Evolutionary conservation across 2,113 vertebrate species (phyloP), one percentile per base, ranked within the genome.

Genomic region (Uropsilus gracilis): DNA sequence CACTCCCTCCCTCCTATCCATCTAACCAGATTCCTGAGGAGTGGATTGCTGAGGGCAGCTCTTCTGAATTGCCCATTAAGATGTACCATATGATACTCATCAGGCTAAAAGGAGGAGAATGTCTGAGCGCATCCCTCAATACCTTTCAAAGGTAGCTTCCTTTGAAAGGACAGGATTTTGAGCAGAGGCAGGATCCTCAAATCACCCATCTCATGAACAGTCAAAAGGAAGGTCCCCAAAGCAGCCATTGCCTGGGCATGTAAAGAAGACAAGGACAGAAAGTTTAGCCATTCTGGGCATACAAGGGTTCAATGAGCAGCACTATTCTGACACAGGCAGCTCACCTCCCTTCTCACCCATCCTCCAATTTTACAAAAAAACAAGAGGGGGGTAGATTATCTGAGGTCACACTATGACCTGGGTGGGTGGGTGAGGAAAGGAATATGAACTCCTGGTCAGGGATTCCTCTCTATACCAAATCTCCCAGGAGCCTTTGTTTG

Each of bases 281-380:
- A 37, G n/a, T 77, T 57, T 44, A 18, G 10, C 42, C 18, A 26
- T 30, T 32, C 64, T 3, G 22, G n/a, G 5, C 2, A 17, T 0
- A 42, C 1, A 61, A 71, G 87, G 34, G 34, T 63, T 34, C 32
- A 4, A 34, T 24, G 69, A 26, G 66, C 14, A 32, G 44, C 2
- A 0, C 32, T 4, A 8, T 3, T 46, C 63, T n/a, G 37, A n/a
- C 11, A 13, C 9, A 30, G 3, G 2, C 12, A 66, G 18, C n/a
- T 46, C 22, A n/a, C 46, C 61, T 39, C 14, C 4, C 3, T 12
- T 53, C 66, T 50, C 48, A 59, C 55, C 28, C 11, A n/a, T 1
- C 10, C 6, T n/a, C 11, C 69, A 78, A 28, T 30, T 81, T 59
- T 9, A 71, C 46, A 46, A 80, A 75, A 61, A 89, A 59, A 72